phyloP scores from a whole-genome alignment of 1,140 invertebrate genomes.

The Conus ventricosus region DNA sequence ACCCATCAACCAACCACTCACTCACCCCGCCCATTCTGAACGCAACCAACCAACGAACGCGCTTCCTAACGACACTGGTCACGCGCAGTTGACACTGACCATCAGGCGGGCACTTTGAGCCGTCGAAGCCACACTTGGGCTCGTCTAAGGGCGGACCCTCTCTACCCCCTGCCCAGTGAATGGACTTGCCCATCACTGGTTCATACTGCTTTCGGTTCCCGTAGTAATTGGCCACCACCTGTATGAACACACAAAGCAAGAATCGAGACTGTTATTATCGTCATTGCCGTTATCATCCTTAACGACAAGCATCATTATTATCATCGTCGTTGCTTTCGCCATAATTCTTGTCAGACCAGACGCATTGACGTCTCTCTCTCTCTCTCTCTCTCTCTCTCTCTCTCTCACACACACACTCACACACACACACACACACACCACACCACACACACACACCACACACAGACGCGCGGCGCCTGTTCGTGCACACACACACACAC shows the following conservation, averaged over 20 bases:
- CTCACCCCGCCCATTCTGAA: too few relatives aligned
- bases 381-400: not conserved
- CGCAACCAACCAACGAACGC: too few relatives aligned
- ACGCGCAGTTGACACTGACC: conserved; percentile 21
- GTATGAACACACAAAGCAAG: conserved; percentile 42
- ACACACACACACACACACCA: too few relatives aligned
- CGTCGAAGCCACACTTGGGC: conserved; percentile 93
- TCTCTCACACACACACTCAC: not conserved
- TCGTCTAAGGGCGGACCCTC: conserved; percentile 85
- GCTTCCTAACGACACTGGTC: too few relatives aligned
- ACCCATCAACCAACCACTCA: too few relatives aligned
- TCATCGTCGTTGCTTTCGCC: not conserved
- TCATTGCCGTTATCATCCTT: not conserved
- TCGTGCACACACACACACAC: not conserved
- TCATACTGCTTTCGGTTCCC: conserved; percentile 80
- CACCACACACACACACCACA: not conserved
- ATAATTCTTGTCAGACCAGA: not conserved
- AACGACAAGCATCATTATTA: not conserved
- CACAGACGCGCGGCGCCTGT: too few relatives aligned
- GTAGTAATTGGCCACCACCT: conserved; percentile 91
- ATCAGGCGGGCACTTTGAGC: conserved; percentile 82
- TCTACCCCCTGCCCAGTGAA: conserved; percentile 88
- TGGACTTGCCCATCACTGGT: conserved; percentile 82
- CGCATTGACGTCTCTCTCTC: not conserved
- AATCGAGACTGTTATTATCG: not conserved